Evolutionary conservation across 2,888 invertebrate genomes (phyloP).

Genomic region (Halictus ligatus): DNA sequence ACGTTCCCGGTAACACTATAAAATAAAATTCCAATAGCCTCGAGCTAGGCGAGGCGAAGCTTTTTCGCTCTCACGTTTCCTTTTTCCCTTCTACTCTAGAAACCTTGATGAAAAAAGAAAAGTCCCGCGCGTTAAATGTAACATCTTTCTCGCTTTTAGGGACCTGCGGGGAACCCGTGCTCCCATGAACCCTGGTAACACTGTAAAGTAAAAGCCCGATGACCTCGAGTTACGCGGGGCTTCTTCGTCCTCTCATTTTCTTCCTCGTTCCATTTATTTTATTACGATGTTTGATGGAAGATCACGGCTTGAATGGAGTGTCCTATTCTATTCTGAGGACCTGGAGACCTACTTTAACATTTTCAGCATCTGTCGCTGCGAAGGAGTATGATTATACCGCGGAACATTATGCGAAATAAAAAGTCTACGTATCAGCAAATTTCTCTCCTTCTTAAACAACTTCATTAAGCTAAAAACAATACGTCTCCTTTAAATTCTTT

Average conservation of each 20-base stretch:
- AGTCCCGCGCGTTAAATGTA: neutral
- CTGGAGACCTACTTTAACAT: neutral
- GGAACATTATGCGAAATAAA: too few relatives aligned
- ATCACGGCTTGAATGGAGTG: neutral
- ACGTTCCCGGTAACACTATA: neutral
- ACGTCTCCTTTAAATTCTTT: too few relatives aligned
- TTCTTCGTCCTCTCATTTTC: neutral
- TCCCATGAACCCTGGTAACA: neutral
- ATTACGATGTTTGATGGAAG: neutral
- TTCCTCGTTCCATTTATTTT: neutral
- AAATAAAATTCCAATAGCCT: neutral
- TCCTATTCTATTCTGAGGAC: neutral
- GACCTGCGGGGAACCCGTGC: neutral
- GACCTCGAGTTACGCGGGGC: neutral
- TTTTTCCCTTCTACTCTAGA: neutral
- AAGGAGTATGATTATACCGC: too few relatives aligned
- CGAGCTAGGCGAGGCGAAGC: neutral
- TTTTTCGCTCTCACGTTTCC: neutral
- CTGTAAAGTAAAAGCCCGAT: neutral
- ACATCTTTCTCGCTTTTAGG: slow-evolving; percentile 3
- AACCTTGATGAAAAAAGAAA: neutral
- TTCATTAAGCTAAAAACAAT: too few relatives aligned
- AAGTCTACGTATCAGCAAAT: too few relatives aligned
- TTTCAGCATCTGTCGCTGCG: neutral
- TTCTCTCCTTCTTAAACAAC: too few relatives aligned